phyloP scores from a whole-genome alignment of 2,888 invertebrate species.

The Ormyrus labotus region DNA sequence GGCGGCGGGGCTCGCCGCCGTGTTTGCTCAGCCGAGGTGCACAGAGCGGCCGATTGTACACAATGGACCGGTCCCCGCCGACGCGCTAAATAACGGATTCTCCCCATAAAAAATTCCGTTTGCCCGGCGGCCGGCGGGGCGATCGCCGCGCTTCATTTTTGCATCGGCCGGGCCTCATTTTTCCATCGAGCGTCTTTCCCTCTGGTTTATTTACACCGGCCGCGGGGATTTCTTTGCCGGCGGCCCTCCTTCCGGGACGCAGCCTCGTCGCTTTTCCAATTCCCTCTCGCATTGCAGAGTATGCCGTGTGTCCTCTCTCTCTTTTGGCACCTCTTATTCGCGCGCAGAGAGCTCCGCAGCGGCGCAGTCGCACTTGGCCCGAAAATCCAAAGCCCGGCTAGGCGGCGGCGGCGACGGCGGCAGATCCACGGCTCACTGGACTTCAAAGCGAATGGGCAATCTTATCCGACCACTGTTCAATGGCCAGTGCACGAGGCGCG shows the following conservation, averaged over 20 bases:
- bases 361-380: conserved; percentile 11
- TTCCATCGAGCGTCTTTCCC: neutral
- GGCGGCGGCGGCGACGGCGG: neutral
- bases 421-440: conserved; percentile 54
- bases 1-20: no score
- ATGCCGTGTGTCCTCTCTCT: neutral
- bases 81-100: conserved; percentile 68
- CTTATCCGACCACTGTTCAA: conserved; percentile 58
- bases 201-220: neutral
- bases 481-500: conserved; percentile 46
- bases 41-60: conserved; percentile 9
- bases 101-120: conserved; percentile 71
- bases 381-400: neutral
- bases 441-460: conserved; percentile 59
- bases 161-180: neutral
- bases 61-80: conserved; percentile 28
- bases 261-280: conserved; percentile 1
- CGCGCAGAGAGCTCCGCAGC: neutral
- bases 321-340: conserved; percentile 23
- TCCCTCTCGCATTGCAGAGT: neutral
- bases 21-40: no score
- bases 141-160: no score
- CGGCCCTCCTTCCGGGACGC: neutral
- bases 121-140: conserved; percentile 56
- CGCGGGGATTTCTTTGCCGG: neutral